Base-by-base conservation (phyloP, 2,797 vertebrate genomes). In the Periparus ater region DNA sequence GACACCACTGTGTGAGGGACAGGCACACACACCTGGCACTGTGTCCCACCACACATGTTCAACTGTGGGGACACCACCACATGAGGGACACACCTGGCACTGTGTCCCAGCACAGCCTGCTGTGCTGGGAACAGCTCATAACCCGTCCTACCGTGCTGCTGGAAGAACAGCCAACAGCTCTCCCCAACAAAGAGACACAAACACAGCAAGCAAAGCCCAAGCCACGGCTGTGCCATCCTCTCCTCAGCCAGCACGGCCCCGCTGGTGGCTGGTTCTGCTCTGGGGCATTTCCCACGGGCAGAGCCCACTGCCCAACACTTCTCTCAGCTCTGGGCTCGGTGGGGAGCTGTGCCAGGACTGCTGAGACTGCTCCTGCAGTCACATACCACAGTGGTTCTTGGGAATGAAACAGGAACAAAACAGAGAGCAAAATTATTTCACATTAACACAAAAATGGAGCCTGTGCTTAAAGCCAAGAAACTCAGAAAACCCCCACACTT, bases 161-260 rank as follows among this genome's bases (percentile, higher is more conserved):
- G 6, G 13, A 27, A n/a, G 7, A n/a, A 9, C 5, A 40, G 40
- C 2, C 3, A 16, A 65, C 0, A 7, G 4, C 11, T 13, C 8
- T 21, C 42, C 34, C 47, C 6, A 14, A 1, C 2, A 16, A 4
- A 62, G 42, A 0, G 18, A 29, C 5, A 18, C 22, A 47, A 23
- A 17, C 0, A 3, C 19, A 51, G 30, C 14, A 29, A 17, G 38
- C 2, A 4, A 70, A 22, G 7, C 3, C 44, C 4, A 25, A 5
- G 11, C 4, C 4, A 27, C 0, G 3, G 62, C 7, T 51, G 2
- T 2, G 11, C 2, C 9, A 3, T 14, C 12, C 3, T 6, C 9
- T 38, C 10, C 16, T 16, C 30, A 4, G 32, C 40, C 20, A 54
- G 65, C n/a, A 20, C 38, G 7, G 50, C 38, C 38, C 38, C 6